Evolutionary conservation across 2,797 vertebrate genomes (phyloP).

Genomic region (Enteromius unitaeniatus): DNA sequence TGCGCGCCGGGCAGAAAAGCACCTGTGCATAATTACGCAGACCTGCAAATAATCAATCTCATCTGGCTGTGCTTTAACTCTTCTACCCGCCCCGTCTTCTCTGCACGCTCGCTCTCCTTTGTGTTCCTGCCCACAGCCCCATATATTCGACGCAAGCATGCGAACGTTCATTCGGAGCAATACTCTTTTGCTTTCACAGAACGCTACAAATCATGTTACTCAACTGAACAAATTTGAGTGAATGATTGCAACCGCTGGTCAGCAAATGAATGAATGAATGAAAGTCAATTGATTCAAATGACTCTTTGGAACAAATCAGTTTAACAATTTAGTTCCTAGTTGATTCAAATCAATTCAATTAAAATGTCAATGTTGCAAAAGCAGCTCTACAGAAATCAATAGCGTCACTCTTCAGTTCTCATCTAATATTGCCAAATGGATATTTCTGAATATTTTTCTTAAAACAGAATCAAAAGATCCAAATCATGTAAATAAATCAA

Average conservation of each 20-base stretch:
- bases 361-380: background rate
- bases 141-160: background rate
- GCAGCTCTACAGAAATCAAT: background rate
- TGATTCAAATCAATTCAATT: too few relatives aligned
- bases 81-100: background rate
- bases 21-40: conserved; percentile 58
- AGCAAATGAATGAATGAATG: background rate
- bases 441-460: conserved; percentile 3
- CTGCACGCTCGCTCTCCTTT: conserved; percentile 12
- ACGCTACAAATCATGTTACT: background rate
- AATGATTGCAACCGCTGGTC: background rate
- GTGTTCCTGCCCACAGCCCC: background rate
- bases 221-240: background rate
- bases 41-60: conserved; percentile 62
- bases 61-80: conserved; percentile 56
- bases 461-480: background rate
- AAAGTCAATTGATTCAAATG: background rate
- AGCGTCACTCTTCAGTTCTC: background rate
- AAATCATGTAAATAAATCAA: background rate
- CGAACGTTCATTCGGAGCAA: background rate
- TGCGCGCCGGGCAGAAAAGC: conserved; percentile 34
- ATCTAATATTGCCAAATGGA: background rate
- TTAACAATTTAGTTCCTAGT: too few relatives aligned
- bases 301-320: background rate
- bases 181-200: background rate